Percentiles rank a stretch among this genome's conserved stretches.
Evolutionary conservation across 2,888 invertebrate genomes (phyloP).

Genomic region (Tineola bisselliella): DNA sequence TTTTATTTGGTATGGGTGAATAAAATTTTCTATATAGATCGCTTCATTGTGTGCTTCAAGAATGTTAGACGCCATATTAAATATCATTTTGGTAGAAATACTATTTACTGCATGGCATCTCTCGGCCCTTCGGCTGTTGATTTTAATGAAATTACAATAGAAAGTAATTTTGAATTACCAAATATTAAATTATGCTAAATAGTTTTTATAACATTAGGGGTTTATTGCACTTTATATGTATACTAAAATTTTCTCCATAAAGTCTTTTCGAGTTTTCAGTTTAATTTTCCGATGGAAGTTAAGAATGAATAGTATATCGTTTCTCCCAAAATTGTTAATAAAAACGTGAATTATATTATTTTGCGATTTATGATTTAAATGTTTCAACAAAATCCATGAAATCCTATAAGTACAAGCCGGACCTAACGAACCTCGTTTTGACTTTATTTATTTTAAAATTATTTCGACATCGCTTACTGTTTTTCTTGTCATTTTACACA

Average conservation of each 20-base stretch:
- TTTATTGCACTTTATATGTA: not conserved
- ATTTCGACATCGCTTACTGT: not conserved
- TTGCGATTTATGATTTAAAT: too few relatives aligned
- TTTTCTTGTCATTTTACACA: not conserved
- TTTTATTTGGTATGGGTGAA: not conserved
- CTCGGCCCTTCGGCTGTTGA: not conserved
- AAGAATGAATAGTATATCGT: too few relatives aligned
- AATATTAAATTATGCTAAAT: not conserved
- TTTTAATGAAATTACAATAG: not conserved
- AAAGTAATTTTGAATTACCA: not conserved
- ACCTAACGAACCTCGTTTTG: too few relatives aligned
- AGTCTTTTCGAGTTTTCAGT: too few relatives aligned
- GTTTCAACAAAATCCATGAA: too few relatives aligned
- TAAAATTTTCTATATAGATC: not conserved
- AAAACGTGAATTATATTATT: too few relatives aligned
- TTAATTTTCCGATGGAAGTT: too few relatives aligned
- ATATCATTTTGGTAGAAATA: constrained; percentile 1
- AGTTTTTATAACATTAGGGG: not conserved
- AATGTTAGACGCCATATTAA: constrained; percentile 6
- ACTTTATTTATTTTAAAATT: not conserved
- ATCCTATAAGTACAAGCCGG: too few relatives aligned
- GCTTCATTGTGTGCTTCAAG: constrained; percentile 12
- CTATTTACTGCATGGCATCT: constrained; percentile 8
- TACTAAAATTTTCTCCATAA: too few relatives aligned
- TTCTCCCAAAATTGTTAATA: too few relatives aligned